Conservation (phyloP, 2,797 vertebrate species). For the Acrossocheilus fasciatus region DNA sequence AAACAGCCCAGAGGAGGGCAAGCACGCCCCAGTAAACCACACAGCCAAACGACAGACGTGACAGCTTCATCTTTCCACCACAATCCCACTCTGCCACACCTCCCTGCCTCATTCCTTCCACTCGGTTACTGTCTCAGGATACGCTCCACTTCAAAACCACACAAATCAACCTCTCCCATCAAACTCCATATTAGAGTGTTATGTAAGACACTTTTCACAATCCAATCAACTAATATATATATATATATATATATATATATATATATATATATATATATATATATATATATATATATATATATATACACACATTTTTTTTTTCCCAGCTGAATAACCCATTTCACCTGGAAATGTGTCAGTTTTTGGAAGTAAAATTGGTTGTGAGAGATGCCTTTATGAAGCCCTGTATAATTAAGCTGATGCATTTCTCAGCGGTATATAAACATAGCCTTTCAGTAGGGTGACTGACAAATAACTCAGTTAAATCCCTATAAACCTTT, state of each 20-base stretch:
- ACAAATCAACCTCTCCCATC: neutral
- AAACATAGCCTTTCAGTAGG: neutral
- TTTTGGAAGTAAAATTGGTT: neutral
- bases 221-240: neutral
- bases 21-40: neutral
- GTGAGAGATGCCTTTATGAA: neutral
- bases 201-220: neutral
- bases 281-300: too few species aligned
- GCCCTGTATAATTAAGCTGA: neutral
- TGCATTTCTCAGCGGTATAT: neutral
- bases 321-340: too few species aligned
- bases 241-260: too few species aligned
- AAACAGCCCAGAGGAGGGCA: constrained; percentile 3
- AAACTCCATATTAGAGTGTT: neutral
- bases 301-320: too few species aligned
- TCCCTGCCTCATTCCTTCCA: neutral
- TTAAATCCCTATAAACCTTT: constrained; percentile 20
- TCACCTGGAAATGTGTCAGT: neutral
- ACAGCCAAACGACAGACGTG: constrained; percentile 11
- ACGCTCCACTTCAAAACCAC: neutral
- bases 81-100: neutral
- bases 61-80: constrained; percentile 20
- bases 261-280: too few species aligned
- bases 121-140: neutral
- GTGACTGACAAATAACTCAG: neutral